Conservation (phyloP, 2,113 vertebrate genomes). For the Phyllopteryx taeniolatus region DNA sequence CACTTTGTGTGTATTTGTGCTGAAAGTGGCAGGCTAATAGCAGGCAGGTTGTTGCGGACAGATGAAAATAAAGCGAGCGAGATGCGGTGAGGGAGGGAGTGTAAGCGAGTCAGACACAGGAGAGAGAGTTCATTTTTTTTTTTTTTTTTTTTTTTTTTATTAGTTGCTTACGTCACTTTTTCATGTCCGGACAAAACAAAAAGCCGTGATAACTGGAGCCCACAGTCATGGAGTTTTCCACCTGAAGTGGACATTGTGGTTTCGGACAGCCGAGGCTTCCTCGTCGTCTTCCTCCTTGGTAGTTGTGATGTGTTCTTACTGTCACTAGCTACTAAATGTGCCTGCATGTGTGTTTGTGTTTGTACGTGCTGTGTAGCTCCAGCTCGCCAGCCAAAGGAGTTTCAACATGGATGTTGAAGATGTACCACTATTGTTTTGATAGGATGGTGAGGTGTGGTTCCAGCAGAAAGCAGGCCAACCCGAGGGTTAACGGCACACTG, state of each 20-base stretch:
- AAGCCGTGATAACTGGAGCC: conserved; percentile 72
- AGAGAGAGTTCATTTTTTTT: conserved; percentile 44
- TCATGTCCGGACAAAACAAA: conserved; percentile 74
- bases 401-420: conserved; percentile 79
- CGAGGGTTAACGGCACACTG: conserved; percentile 80
- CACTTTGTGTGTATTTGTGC: conserved; percentile 52
- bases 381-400: conserved; percentile 65
- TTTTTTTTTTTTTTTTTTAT: conserved; percentile 59
- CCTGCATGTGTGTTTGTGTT: conserved; percentile 32
- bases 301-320: conserved; percentile 60
- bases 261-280: conserved; percentile 57
- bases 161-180: conserved; percentile 83
- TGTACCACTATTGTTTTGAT: conserved; percentile 68
- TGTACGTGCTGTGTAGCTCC: conserved; percentile 39
- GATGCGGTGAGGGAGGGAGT: conserved; percentile 54
- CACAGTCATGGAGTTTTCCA: conserved; percentile 68
- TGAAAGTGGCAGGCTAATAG: conserved; percentile 80
- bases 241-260: conserved; percentile 62
- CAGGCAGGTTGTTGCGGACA: conserved; percentile 73
- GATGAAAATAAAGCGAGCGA: conserved; percentile 79
- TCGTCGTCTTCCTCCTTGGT: conserved; percentile 64
- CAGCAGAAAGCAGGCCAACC: conserved; percentile 55
- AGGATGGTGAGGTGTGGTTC: conserved; percentile 45
- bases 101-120: conserved; percentile 44
- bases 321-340: conserved; percentile 34